phyloP scores from a whole-genome alignment of 2,113 vertebrate genomes.

The Benitochromis conjunctus region DNA sequence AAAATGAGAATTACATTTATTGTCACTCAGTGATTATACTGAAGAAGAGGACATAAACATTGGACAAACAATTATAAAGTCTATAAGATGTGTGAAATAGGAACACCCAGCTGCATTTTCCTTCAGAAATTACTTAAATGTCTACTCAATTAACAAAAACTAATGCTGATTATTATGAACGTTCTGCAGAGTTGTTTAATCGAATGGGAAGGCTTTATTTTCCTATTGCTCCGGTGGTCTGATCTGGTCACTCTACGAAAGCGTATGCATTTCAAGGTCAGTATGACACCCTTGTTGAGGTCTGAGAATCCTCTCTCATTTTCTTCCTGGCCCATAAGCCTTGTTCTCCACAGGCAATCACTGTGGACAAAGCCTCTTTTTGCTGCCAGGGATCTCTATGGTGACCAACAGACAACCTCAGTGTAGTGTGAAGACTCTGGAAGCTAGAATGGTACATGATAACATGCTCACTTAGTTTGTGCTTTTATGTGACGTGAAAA shows the following conservation, averaged over 20 bases:
- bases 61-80: no score
- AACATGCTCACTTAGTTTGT: neutral
- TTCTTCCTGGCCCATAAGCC: conserved; percentile 18
- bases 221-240: neutral
- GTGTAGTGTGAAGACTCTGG: neutral
- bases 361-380: conserved; percentile 52
- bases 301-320: conserved; percentile 49
- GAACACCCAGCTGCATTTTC: neutral
- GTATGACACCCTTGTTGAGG: conserved; percentile 23
- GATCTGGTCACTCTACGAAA: neutral
- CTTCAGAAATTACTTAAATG: neutral
- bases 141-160: neutral
- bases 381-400: conserved; percentile 50
- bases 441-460: conserved; percentile 30
- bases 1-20: no score
- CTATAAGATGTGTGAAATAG: no score
- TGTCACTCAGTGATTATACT: no score
- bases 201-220: neutral
- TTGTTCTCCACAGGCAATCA: conserved; percentile 44
- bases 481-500: neutral
- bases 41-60: no score
- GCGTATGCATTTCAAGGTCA: conserved; percentile 47
- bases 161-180: neutral
- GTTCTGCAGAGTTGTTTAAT: neutral
- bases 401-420: conserved; percentile 21